Percentiles rank a stretch among this genome's conserved stretches.
These are phyloP conservation scores for Saxidomus purpurata DNA, from an alignment of 1,140 invertebrate species.

Conservation along the genomic window DNA sequence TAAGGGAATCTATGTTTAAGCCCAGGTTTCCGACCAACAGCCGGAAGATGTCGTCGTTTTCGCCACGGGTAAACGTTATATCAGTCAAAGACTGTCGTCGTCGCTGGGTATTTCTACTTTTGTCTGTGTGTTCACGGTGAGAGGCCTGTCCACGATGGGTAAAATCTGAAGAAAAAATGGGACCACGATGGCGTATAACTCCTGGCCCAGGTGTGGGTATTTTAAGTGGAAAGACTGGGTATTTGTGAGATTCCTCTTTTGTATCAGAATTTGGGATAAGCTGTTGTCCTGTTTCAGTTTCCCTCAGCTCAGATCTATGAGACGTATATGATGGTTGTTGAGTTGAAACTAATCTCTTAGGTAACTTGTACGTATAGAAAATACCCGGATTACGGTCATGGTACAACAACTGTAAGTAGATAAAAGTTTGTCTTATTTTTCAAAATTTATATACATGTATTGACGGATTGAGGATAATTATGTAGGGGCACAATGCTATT, in stretches of 20 bases:
- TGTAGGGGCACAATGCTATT: too few relatives aligned
- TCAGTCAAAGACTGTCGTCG: constrained; percentile 32
- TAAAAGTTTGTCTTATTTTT: too few relatives aligned
- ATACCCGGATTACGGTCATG: constrained; percentile 80
- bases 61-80: constrained; percentile 38
- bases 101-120: neutral
- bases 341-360: constrained; percentile 24
- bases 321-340: neutral
- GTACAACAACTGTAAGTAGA: constrained; percentile 76
- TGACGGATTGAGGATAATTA: too few relatives aligned
- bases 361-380: constrained; percentile 78
- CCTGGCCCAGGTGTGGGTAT: constrained; percentile 14
- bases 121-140: neutral
- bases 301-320: constrained; percentile 19
- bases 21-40: neutral
- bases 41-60: neutral
- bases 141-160: neutral
- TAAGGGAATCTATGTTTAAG: too few relatives aligned
- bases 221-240: constrained; percentile 11
- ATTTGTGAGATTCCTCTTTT: neutral
- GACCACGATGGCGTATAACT: constrained; percentile 12
- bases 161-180: constrained; percentile 52
- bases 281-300: neutral
- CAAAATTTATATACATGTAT: too few relatives aligned
- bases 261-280: neutral